Evolutionary conservation across 2,797 vertebrate species (phyloP).

Genomic region (Salarias fasciatus): DNA sequence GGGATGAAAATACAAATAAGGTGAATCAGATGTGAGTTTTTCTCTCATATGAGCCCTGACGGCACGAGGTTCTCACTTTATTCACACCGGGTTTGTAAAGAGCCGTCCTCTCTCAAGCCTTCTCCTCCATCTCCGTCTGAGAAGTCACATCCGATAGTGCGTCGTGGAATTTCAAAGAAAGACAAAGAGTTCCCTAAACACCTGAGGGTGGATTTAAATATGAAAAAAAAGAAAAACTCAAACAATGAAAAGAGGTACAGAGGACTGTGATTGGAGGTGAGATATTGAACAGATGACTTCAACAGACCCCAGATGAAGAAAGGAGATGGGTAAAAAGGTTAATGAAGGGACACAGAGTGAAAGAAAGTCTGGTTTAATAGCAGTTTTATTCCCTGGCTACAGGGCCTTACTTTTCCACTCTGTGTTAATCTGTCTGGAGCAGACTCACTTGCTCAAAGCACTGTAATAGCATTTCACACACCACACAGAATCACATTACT

Average conservation of each 20-base stretch:
- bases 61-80: conserved; percentile 14
- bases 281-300: conserved; percentile 34
- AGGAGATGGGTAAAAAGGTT: conserved; percentile 36
- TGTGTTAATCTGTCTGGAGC: conserved; percentile 54
- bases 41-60: conserved; percentile 26
- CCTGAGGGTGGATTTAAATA: conserved; percentile 15
- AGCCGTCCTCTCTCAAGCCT: conserved; percentile 19
- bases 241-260: conserved; percentile 8
- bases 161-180: conserved; percentile 13
- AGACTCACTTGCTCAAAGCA: conserved; percentile 52
- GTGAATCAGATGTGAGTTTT: conserved; percentile 32
- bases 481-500: conserved; percentile 62
- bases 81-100: conserved; percentile 29
- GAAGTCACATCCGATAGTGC: neutral
- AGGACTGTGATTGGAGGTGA: conserved; percentile 22
- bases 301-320: conserved; percentile 31
- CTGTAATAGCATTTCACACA: conserved; percentile 67
- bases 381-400: conserved; percentile 27
- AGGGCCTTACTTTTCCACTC: conserved; percentile 25
- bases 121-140: conserved; percentile 18
- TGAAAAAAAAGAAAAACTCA: neutral
- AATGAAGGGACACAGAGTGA: conserved; percentile 42
- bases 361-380: conserved; percentile 22
- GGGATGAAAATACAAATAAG: conserved; percentile 39
- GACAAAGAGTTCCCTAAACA: conserved; percentile 1